These are phyloP conservation scores for Pungitius pungitius DNA, from an alignment of 2,113 vertebrate genomes.

Conservation along the genomic window DNA sequence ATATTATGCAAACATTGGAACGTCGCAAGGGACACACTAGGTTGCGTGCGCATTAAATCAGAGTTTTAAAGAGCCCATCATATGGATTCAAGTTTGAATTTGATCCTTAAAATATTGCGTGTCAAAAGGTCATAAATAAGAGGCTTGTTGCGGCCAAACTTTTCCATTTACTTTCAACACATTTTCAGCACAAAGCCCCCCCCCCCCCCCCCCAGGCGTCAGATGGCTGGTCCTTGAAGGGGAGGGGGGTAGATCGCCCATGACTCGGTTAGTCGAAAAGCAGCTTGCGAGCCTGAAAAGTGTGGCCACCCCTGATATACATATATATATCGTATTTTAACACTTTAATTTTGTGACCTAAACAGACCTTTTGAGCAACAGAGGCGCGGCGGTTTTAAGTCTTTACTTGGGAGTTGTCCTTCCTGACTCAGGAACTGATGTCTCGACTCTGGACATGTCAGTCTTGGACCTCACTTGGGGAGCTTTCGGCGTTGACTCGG, in stretches of 20 bases:
- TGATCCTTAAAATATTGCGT: constrained; percentile 8
- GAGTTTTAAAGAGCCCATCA: constrained; percentile 35
- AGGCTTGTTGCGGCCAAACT: constrained; percentile 1
- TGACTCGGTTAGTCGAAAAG: no score
- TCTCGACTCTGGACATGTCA: neutral
- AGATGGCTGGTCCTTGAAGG: no score
- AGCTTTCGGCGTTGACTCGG: neutral
- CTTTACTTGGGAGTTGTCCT: no score
- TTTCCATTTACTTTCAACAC: constrained; percentile 3
- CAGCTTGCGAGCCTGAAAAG: no score
- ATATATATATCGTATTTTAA: no score
- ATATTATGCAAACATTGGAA: constrained; percentile 37
- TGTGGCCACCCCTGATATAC: no score
- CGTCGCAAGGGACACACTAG: constrained; percentile 20
- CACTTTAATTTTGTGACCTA: no score
- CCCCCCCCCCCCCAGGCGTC: no score
- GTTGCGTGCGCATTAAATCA: constrained; percentile 45
- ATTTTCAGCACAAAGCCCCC: neutral
- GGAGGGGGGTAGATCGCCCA: no score
- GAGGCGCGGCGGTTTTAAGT: no score
- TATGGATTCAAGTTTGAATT: constrained; percentile 20
- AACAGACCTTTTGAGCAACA: no score
- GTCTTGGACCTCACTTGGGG: no score
- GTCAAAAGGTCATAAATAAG: constrained; percentile 36
- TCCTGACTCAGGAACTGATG: neutral